These are phyloP conservation scores for Reticulitermes speratus DNA, from an alignment of 1,140 invertebrate species.

Conservation along the genomic window DNA sequence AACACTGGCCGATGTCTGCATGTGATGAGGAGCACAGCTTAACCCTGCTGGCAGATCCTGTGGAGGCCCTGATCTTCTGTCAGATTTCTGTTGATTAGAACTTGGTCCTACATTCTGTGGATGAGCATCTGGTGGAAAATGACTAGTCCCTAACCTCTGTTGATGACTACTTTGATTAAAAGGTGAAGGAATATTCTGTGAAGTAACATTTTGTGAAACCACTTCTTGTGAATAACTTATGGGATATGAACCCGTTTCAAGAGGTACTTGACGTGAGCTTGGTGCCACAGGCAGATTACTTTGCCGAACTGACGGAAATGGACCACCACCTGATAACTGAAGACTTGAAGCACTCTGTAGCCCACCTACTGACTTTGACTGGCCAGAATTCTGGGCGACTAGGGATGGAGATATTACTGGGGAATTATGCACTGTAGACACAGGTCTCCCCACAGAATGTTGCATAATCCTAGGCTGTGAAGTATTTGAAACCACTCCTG, in stretches of 20 bases:
- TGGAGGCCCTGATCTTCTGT: neutral
- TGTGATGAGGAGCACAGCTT: neutral
- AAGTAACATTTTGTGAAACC: neutral
- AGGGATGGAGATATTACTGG: neutral
- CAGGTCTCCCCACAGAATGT: neutral
- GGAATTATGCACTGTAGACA: neutral
- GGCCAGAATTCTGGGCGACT: neutral
- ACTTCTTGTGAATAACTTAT: neutral
- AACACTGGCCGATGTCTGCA: neutral
- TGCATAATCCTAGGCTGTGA: neutral
- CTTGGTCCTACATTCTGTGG: neutral
- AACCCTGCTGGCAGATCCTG: neutral
- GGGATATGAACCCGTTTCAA: neutral
- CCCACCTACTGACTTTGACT: neutral
- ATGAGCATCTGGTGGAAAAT: neutral
- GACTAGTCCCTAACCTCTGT: conserved; percentile 2
- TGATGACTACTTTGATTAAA: conserved; percentile 2
- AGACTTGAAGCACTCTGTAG: neutral
- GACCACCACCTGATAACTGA: neutral
- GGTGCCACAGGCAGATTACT: neutral
- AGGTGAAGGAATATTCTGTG: neutral
- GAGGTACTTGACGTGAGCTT: neutral
- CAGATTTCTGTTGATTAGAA: neutral
- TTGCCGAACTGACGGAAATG: neutral
- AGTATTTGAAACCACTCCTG: neutral